Base-by-base conservation (phyloP, 2,797 vertebrate genomes). In the Antennarius maculatus region DNA sequence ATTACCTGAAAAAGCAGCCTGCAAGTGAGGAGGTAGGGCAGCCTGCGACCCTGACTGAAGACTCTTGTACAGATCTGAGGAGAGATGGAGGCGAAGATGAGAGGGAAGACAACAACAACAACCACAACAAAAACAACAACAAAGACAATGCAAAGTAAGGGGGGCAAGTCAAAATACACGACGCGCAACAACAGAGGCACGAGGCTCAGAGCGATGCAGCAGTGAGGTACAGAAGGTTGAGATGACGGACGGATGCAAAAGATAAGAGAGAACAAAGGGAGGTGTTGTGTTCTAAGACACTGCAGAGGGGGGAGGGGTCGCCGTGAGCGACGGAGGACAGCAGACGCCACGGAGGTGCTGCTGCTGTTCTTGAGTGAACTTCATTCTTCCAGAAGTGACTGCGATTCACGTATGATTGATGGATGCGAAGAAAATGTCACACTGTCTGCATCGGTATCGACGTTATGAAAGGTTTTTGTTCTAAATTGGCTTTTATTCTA, bases 1-100 rank as follows among this genome's bases (percentile, higher is more conserved):
- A 81, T 97, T 96, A 98, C 97, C 97, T 95, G 95, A 95, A 90
- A 96, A 98, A 87, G 95, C 93, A 92, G 97, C 96, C 94, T 97
- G 97, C 94, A 97, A 94, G 83, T 98, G 96, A 93, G 96, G 92
- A 95, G 97, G 96, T 93, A 98, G 94, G 92, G 94, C 89, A 72
- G 96, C 95, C 93, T 96, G 95, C 85, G 95, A 93, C 93, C 96
- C 95, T 88, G 96, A 95, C 93, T 98, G 97, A 94, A 99, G 96
- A 94, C 97, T 96, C 94, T 99, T 99, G 91, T 98, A 95, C 90
- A 99, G 94, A 94, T 97, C 97, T 99, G 90, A 89, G 83, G 82
- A 89, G 76, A 86, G 74, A 86, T 68, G 77, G 67, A 83, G 83
- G 66, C 23, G 61, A 63, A 62, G 52, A 71, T 83, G 75, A 87